Conservation (phyloP, 1,140 invertebrate genomes). For the Nasonia longicornis region DNA sequence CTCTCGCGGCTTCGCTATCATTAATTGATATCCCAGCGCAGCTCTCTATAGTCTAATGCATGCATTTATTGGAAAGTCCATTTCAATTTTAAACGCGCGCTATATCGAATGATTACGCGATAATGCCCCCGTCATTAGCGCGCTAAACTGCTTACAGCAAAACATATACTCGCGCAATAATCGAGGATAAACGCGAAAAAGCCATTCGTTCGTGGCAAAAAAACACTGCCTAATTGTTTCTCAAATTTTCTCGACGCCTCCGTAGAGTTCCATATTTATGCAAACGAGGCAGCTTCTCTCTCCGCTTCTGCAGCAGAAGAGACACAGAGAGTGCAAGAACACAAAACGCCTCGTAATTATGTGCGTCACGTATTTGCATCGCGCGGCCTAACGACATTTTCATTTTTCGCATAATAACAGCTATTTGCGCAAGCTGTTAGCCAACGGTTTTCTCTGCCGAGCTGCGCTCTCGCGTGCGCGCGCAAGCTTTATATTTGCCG, state of each 20-base stretch:
- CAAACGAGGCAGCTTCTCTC: background rate
- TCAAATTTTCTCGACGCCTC: background rate
- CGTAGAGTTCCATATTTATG: background rate
- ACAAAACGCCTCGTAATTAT: conserved; percentile 9
- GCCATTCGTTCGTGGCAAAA: background rate
- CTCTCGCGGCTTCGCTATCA: too few species aligned
- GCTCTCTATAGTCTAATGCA: too few species aligned
- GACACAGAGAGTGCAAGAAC: background rate
- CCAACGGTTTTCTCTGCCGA: conserved; percentile 8
- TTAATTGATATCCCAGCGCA: too few species aligned
- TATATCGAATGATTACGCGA: too few species aligned
- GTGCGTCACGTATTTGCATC: conserved; percentile 32
- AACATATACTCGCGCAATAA: too few species aligned
- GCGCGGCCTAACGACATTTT: conserved; percentile 26
- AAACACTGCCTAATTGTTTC: background rate
- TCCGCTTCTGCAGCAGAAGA: background rate
- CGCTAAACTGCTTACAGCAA: too few species aligned
- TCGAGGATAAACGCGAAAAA: too few species aligned
- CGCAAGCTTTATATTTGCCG: background rate
- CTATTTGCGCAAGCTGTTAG: background rate
- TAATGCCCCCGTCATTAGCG: too few species aligned
- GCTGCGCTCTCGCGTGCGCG: background rate
- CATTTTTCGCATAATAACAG: conserved; percentile 37
- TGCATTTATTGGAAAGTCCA: too few species aligned
- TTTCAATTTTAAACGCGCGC: too few species aligned